A percentile compares a stretch with the other conserved stretches of the same genome.
Conservation (phyloP, 1,140 invertebrate genomes). For the Sycophila sp. region DNA sequence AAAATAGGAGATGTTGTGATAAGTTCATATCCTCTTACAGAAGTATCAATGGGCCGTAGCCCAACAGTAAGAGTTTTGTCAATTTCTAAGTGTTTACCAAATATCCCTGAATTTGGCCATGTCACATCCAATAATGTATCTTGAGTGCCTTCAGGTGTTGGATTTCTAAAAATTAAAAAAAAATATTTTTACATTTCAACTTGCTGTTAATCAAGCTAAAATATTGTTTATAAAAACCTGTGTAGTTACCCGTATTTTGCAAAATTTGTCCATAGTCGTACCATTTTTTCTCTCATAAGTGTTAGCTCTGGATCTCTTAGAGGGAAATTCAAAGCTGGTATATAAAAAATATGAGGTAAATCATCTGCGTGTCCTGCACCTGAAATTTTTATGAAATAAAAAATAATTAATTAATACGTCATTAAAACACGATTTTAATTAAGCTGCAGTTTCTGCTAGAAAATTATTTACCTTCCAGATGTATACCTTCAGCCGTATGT, state of each 20-base stretch:
- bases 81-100: constrained; percentile 7
- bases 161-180: not conserved
- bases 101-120: not conserved
- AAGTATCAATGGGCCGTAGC: not conserved
- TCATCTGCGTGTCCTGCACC: not conserved
- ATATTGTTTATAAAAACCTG: not conserved
- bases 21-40: not conserved
- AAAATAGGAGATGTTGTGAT: no score
- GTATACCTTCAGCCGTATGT: no score
- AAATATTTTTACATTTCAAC: not conserved
- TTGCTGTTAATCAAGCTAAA: not conserved
- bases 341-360: not conserved
- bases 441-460: no score
- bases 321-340: not conserved
- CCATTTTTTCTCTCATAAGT: not conserved
- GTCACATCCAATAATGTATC: not conserved
- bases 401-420: not conserved
- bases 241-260: constrained; percentile 4
- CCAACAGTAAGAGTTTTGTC: not conserved
- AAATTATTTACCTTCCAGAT: no score
- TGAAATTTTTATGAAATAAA: not conserved
- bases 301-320: not conserved
- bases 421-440: no score
- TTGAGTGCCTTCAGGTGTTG: not conserved
- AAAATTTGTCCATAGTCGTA: constrained; percentile 2